A percentile compares a stretch with the other conserved stretches of the same genome.
These are phyloP conservation scores for Semotilus atromaculatus DNA, from an alignment of 2,797 vertebrate species.

Conservation along the genomic window DNA sequence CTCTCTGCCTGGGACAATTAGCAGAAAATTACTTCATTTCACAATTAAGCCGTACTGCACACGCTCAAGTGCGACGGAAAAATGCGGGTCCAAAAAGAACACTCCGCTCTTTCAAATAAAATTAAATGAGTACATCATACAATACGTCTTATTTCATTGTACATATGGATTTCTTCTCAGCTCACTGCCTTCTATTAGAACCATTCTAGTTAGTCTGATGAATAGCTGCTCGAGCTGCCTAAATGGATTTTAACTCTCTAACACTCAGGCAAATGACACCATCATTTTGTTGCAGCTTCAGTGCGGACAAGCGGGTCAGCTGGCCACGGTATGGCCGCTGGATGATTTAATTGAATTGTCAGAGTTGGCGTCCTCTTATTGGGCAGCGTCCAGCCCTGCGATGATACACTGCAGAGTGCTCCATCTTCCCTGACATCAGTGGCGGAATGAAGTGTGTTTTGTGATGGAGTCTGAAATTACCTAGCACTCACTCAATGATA, in stretches of 20 bases:
- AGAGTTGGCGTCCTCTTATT: conserved; percentile 63
- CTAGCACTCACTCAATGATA: not conserved
- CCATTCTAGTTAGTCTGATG: conserved; percentile 54
- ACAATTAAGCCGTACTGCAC: conserved; percentile 29
- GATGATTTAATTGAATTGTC: conserved; percentile 78
- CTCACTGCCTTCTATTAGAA: conserved; percentile 34
- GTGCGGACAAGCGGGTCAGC: conserved; percentile 70
- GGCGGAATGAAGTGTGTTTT: conserved; percentile 14
- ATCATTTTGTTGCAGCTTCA: conserved; percentile 67
- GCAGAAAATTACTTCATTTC: conserved; percentile 29
- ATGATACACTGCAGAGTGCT: conserved; percentile 73
- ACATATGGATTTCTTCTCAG: conserved; percentile 32
- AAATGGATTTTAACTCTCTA: conserved; percentile 57
- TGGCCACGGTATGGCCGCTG: conserved; percentile 66
- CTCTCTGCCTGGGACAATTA: conserved; percentile 32
- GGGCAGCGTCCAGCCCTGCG: conserved; percentile 68
- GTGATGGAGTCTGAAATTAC: conserved; percentile 42
- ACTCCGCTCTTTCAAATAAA: not conserved
- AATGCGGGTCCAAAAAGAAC: conserved; percentile 6
- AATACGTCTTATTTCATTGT: not conserved
- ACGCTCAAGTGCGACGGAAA: not conserved
- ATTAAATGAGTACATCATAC: conserved; percentile 6
- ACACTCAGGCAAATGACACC: conserved; percentile 61
- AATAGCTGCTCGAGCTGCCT: conserved; percentile 48
- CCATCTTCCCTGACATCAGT: conserved; percentile 60